Percentiles rank a stretch among this genome's conserved stretches.
Conservation (phyloP, 1,140 invertebrate genomes). For the Arctopsyche grandis region DNA sequence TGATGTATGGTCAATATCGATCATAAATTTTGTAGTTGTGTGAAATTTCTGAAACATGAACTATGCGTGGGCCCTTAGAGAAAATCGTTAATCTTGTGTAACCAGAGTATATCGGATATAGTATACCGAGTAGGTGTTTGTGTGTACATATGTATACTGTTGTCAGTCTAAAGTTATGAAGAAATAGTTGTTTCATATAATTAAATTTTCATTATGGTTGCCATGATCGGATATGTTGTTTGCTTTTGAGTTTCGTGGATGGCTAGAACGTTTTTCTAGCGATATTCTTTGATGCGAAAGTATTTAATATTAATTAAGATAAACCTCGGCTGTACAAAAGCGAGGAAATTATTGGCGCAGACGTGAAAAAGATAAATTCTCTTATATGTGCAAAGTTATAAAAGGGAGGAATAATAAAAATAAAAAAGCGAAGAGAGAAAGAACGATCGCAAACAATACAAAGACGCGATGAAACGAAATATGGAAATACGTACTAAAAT, state of each 20-base stretch:
- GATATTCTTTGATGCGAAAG: neutral
- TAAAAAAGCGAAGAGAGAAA: neutral
- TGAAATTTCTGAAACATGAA: neutral
- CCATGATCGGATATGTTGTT: too few relatives aligned
- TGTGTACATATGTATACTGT: too few relatives aligned
- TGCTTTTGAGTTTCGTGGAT: too few relatives aligned
- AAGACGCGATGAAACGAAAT: constrained; percentile 33
- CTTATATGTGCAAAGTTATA: neutral
- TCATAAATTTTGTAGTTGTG: too few relatives aligned
- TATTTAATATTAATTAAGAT: neutral
- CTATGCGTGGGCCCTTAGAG: neutral
- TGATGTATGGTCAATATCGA: neutral
- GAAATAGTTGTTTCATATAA: too few relatives aligned
- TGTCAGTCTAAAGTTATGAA: too few relatives aligned
- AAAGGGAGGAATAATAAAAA: neutral
- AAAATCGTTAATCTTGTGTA: constrained; percentile 17
- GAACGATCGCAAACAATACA: neutral
- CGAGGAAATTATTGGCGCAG: neutral
- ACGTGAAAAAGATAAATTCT: neutral
- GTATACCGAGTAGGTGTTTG: too few relatives aligned
- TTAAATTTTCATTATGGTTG: too few relatives aligned
- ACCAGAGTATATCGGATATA: neutral
- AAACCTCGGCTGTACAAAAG: neutral
- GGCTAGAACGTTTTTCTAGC: too few relatives aligned
- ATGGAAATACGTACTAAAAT: constrained; percentile 36